phyloP scores from a whole-genome alignment of 1,140 invertebrate species.

The Sarcophaga peregrina region DNA sequence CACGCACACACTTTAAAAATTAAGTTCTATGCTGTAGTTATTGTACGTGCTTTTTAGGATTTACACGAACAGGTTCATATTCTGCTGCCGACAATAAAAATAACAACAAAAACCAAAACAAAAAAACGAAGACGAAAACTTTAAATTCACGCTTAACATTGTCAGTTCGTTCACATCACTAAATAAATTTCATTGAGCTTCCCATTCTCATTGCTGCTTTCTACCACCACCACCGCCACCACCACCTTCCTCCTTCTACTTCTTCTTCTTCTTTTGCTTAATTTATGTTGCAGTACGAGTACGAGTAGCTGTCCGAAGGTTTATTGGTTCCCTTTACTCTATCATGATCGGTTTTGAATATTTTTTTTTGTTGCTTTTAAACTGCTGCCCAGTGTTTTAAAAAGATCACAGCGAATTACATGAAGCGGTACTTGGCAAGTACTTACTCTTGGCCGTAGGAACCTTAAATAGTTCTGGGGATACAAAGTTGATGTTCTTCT shows the following conservation, averaged over 20 bases:
- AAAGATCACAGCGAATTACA: too few species aligned
- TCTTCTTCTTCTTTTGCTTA: too few species aligned
- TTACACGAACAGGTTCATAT: slow-evolving; percentile 37
- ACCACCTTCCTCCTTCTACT: too few species aligned
- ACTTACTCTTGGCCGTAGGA: too few species aligned
- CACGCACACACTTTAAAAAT: background rate
- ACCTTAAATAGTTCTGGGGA: too few species aligned
- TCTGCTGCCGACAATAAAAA: background rate
- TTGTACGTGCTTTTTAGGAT: slow-evolving; percentile 21
- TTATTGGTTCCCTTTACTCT: slow-evolving; percentile 45
- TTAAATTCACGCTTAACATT: slow-evolving; percentile 42
- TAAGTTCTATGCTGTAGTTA: background rate
- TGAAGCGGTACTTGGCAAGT: too few species aligned
- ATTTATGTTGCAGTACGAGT: too few species aligned
- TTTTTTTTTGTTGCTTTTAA: too few species aligned
- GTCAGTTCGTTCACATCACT: slow-evolving; percentile 54
- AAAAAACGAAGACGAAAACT: slow-evolving; percentile 4
- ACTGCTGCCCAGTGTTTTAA: too few species aligned
- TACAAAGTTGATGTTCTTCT: too few species aligned
- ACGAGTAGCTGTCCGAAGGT: background rate
- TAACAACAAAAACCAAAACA: background rate
- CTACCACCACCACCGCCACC: too few species aligned
- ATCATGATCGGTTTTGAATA: too few species aligned
- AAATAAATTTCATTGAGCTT: slow-evolving; percentile 64
- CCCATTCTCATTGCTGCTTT: background rate